Evolutionary conservation across 2,113 vertebrate species (phyloP).

Genomic region (Ictalurus furcatus): DNA sequence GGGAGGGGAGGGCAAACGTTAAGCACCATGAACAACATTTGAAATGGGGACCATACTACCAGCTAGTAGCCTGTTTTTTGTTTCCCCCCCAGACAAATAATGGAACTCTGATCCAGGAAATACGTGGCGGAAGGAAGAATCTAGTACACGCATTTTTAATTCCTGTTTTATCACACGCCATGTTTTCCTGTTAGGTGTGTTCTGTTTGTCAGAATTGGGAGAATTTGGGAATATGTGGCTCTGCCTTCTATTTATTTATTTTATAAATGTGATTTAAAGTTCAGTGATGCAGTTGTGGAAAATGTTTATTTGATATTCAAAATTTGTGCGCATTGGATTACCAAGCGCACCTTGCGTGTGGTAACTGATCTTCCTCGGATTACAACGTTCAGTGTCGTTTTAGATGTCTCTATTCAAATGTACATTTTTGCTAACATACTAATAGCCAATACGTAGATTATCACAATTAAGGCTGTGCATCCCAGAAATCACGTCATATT

Average conservation of each 20-base stretch:
- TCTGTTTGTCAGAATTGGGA: not conserved
- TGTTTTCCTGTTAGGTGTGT: not conserved
- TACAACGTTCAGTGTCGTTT: not conserved
- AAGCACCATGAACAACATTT: constrained; percentile 59
- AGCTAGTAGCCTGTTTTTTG: constrained; percentile 19
- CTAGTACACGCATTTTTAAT: not conserved
- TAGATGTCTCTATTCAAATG: not conserved
- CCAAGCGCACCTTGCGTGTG: not conserved
- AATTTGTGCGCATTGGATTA: not conserved
- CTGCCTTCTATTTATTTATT: not conserved
- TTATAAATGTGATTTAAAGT: not conserved
- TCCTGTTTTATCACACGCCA: not conserved
- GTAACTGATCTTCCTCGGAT: constrained; percentile 3
- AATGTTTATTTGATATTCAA: not conserved
- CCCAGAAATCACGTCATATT: not conserved
- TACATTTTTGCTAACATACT: not conserved
- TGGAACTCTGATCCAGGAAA: not conserved
- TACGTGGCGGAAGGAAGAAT: not conserved
- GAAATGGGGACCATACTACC: constrained; percentile 59
- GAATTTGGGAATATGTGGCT: not conserved
- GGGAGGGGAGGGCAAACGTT: constrained; percentile 54
- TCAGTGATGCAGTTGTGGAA: not conserved
- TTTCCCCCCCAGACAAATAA: not conserved
- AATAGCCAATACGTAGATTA: not conserved
- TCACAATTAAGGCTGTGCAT: not conserved